Percentiles rank a stretch among this genome's conserved stretches.
These are phyloP conservation scores for Protobothrops flavoviridis DNA, from an alignment of 2,113 vertebrate genomes.

Conservation along the genomic window DNA sequence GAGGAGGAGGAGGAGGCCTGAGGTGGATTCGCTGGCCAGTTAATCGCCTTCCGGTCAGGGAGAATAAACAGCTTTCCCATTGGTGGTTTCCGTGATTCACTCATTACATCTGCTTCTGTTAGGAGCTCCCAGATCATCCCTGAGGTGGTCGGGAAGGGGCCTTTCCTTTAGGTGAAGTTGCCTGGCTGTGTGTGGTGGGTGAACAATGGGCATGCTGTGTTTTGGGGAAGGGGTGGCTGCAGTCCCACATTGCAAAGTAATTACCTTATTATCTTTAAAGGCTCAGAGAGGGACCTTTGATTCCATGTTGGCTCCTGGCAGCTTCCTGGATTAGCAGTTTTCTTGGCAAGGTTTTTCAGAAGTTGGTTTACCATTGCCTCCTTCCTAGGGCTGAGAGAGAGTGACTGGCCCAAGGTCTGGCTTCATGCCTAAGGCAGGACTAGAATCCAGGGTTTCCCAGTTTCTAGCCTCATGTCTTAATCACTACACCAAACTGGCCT, in stretches of 20 bases:
- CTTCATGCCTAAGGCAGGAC: background rate
- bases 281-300: background rate
- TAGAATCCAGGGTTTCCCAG: background rate
- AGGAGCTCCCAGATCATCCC: background rate
- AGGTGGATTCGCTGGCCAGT: background rate
- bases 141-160: slow-evolving; percentile 1
- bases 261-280: background rate
- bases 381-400: background rate
- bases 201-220: background rate
- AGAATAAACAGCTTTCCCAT: background rate
- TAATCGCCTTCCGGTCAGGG: background rate
- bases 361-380: background rate
- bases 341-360: background rate
- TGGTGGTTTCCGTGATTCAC: slow-evolving; percentile 10
- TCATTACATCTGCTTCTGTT: background rate
- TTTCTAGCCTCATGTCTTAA: background rate
- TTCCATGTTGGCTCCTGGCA: background rate
- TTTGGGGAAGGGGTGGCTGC: background rate
- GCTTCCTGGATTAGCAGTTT: background rate
- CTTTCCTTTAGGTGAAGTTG: slow-evolving; percentile 42
- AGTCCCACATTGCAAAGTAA: background rate
- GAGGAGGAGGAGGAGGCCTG: background rate
- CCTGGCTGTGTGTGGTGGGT: background rate
- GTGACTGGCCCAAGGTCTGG: background rate
- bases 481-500: background rate